Base-by-base conservation (phyloP, 2,797 vertebrate genomes). In the Melanotaenia maccullochi region DNA sequence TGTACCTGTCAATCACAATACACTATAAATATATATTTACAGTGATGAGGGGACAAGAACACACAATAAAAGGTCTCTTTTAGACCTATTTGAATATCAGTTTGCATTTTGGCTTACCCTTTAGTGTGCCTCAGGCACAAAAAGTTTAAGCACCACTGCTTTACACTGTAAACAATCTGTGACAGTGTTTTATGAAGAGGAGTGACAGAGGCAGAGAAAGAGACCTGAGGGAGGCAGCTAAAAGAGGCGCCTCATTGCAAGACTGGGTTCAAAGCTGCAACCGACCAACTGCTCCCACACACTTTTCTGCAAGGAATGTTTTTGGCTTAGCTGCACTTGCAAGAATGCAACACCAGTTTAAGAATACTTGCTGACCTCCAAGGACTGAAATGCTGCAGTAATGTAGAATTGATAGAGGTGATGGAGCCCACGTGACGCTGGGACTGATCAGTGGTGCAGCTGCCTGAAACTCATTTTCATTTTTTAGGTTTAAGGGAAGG, bases 241-340 rank as follows among this genome's bases (percentile, higher is more conserved):
- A 73, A 78, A 65, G 58, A 67, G 55, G 35, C 73, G 58, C 61
- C 47, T 65, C 67, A 79, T 42, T 75, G 60, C 68, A 59, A 71
- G 28, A 32, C 61, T 42, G 55, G 4, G 65, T 79, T 79, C 78
- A 81, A 72, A 81, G 73, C 59, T 33, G 68, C 59, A 69, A 62
- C 65, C 32, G n/a, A 75, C 73, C 78, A 74, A 36, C 51, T 20
- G 61, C 73, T 76, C 74, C 74, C 75, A 80, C 78, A 81, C 73
- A 57, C 65, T 79, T 68, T 60, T 12, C 24, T 65, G 38, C 33
- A 24, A 55, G 70, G 38, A 75, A 32, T 69, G 42, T 42, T 60
- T 71, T 59, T 73, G 18, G 33, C 71, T 73, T 35, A 28, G 57
- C 9, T 51, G 54, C 54, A 68, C 60, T 68, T 55, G 63, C 60